Percentiles rank a stretch among this genome's conserved stretches.
Conservation (phyloP, 1,140 invertebrate species). For the Oedothorax gibbosus region DNA sequence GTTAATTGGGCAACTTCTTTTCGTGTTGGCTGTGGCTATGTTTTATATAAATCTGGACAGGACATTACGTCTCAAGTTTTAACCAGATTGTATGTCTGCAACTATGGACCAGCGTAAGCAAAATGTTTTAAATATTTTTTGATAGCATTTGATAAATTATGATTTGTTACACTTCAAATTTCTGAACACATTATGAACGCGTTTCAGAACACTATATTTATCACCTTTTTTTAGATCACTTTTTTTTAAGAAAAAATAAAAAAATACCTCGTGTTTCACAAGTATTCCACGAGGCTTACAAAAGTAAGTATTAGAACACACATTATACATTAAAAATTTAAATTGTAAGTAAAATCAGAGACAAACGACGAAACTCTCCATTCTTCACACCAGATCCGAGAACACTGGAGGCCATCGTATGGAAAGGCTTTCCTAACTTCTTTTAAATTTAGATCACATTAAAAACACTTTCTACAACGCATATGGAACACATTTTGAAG, state of each 20-base stretch:
- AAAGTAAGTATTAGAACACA: neutral
- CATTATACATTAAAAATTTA: neutral
- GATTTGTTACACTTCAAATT: too few relatives aligned
- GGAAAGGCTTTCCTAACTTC: too few relatives aligned
- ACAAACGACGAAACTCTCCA: neutral
- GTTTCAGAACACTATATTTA: neutral
- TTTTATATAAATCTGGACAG: conserved; percentile 40
- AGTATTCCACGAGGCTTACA: too few relatives aligned
- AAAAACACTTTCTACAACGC: too few relatives aligned
- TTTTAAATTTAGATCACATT: too few relatives aligned
- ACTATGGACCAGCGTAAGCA: conserved; percentile 64
- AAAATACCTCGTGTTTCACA: too few relatives aligned
- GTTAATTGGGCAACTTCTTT: conserved; percentile 61
- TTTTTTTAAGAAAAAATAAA: neutral
- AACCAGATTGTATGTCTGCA: conserved; percentile 62
- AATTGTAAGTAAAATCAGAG: neutral
- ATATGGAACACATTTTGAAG: too few relatives aligned
- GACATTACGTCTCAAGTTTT: conserved; percentile 28
- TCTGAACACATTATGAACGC: too few relatives aligned
- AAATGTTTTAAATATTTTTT: too few relatives aligned
- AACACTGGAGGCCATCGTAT: too few relatives aligned
- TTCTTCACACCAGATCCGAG: too few relatives aligned
- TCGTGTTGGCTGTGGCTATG: conserved; percentile 62
- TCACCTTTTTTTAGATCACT: neutral
- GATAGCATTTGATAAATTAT: too few relatives aligned